A percentile compares a stretch with the other conserved stretches of the same genome.
Conservation (phyloP, 2,888 invertebrate species). For the Cephus spinipes region DNA sequence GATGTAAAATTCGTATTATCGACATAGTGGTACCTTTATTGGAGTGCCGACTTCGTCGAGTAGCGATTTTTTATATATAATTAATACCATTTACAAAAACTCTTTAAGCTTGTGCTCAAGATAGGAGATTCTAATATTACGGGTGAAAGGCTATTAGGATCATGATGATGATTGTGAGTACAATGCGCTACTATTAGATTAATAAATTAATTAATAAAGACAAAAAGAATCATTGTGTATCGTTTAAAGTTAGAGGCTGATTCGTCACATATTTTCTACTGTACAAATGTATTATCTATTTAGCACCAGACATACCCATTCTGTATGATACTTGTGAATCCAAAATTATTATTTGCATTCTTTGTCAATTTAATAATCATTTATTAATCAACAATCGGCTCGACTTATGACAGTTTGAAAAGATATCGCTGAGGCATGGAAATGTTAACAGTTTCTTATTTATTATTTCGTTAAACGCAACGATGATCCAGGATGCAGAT, state of each 20-base stretch:
- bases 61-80: neutral
- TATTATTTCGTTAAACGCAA: neutral
- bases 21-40: neutral
- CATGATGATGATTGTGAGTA: neutral
- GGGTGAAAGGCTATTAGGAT: neutral
- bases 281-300: neutral
- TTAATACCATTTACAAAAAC: neutral
- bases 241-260: neutral
- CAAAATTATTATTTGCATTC: neutral
- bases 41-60: neutral
- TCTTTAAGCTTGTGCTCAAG: neutral
- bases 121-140: neutral
- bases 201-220: neutral
- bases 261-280: neutral
- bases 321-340: neutral
- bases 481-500: neutral
- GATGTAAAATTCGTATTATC: neutral
- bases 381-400: neutral
- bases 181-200: neutral
- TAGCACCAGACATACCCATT: neutral
- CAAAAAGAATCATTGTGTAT: neutral
- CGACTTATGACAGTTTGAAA: neutral
- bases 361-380: neutral
- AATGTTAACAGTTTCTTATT: neutral
- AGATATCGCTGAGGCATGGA: neutral